These are phyloP conservation scores for Helarctos malayanus DNA, from an alignment of 2,797 vertebrate genomes.

Conservation along the genomic window DNA sequence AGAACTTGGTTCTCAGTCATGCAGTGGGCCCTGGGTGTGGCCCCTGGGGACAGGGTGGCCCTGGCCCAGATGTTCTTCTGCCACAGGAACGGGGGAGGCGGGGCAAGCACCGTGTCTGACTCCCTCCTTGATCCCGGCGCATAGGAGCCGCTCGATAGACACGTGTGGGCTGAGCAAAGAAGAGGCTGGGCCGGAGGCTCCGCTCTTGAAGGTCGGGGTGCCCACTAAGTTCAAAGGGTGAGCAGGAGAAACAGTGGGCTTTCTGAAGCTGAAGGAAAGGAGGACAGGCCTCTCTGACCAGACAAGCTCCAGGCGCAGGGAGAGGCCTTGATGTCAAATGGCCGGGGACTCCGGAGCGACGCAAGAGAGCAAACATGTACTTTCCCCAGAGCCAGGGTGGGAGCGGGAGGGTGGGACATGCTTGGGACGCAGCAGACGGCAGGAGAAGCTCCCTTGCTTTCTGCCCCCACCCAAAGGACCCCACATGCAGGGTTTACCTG, in stretches of 20 bases:
- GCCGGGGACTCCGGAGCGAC: background rate
- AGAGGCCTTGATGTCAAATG: background rate
- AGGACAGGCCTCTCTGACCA: background rate
- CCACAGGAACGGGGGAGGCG: background rate
- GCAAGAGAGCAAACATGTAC: background rate
- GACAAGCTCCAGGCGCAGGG: background rate
- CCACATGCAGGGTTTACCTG: background rate
- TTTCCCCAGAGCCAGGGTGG: background rate
- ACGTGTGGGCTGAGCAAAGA: background rate
- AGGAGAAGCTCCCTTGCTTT: background rate
- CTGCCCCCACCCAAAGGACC: too few species aligned
- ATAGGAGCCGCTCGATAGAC: background rate
- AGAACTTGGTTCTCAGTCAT: background rate
- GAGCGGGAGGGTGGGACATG: background rate
- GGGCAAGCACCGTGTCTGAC: accelerated
- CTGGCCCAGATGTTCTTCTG: background rate
- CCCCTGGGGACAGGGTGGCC: background rate
- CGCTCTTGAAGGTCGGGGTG: background rate
- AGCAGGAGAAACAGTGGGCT: background rate
- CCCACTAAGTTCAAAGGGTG: background rate
- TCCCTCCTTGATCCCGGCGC: background rate
- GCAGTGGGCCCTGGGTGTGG: background rate
- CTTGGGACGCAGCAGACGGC: background rate
- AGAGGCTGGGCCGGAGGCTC: too few species aligned
- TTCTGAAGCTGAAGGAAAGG: background rate